Evolutionary conservation across 2,113 vertebrate species (phyloP).

Genomic region (Chaetorhynchus papuensis): DNA sequence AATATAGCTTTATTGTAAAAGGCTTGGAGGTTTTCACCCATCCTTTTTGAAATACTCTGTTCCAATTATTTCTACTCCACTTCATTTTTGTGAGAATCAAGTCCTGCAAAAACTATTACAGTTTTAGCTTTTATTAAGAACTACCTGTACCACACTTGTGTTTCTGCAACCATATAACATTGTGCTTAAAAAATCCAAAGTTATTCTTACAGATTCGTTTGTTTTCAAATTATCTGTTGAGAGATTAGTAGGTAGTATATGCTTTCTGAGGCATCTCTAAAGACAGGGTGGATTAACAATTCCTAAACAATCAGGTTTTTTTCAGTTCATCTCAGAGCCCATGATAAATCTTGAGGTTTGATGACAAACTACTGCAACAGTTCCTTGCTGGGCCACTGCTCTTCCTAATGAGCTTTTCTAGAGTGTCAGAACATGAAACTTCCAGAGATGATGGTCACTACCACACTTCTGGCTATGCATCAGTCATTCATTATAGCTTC

Average conservation of each 20-base stretch:
- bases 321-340: neutral
- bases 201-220: neutral
- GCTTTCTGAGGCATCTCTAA: neutral
- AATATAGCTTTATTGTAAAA: neutral
- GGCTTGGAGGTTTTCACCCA: neutral
- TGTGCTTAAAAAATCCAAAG: neutral
- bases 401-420: neutral
- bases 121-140: neutral
- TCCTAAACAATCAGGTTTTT: neutral
- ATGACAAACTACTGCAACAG: neutral
- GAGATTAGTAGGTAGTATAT: neutral
- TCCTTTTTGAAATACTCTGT: neutral
- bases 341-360: accelerated
- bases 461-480: neutral
- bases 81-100: neutral
- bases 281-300: neutral
- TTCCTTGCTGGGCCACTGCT: neutral
- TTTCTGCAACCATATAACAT: neutral
- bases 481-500: neutral
- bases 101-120: neutral
- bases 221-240: neutral
- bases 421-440: neutral
- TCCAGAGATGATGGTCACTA: neutral
- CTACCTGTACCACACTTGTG: neutral
- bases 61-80: neutral